A percentile compares a stretch with the other conserved stretches of the same genome.
Evolutionary conservation across 1,140 invertebrate genomes (phyloP).

Genomic region (Cydia splendana): DNA sequence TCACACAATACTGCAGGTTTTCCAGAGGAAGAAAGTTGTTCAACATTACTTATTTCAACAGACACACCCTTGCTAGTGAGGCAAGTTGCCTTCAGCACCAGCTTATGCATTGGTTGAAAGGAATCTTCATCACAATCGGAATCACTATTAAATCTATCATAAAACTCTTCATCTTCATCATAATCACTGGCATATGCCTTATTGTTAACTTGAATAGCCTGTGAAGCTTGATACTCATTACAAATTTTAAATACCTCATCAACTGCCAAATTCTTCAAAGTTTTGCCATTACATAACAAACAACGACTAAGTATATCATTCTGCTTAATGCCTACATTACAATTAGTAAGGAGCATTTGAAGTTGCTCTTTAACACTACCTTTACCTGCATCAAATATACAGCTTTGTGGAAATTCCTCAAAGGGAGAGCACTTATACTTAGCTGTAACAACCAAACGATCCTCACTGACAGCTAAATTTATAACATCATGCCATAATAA

Average conservation of each 20-base stretch:
- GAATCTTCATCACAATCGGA: conserved; percentile 66
- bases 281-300: conserved; percentile 63
- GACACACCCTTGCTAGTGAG: conserved; percentile 56
- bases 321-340: conserved; percentile 56
- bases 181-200: conserved; percentile 43
- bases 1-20: conserved; percentile 64
- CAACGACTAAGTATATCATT: conserved; percentile 60
- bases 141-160: conserved; percentile 69
- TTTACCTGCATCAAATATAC: conserved; percentile 62
- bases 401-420: conserved; percentile 58
- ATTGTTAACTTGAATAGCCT: conserved; percentile 35
- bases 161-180: conserved; percentile 55
- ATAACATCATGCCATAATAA: conserved; percentile 70
- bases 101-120: conserved; percentile 35
- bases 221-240: conserved; percentile 43
- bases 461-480: conserved; percentile 62
- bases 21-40: conserved; percentile 47
- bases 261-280: conserved; percentile 49
- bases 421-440: conserved; percentile 63
- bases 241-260: conserved; percentile 57
- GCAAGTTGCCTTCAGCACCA: conserved; percentile 42
- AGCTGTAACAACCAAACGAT: conserved; percentile 56
- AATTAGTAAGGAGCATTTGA: conserved; percentile 55
- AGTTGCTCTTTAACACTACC: conserved; percentile 56
- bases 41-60: conserved; percentile 56